Conservation (phyloP, 2,113 vertebrate species). For the Columbina picui region DNA sequence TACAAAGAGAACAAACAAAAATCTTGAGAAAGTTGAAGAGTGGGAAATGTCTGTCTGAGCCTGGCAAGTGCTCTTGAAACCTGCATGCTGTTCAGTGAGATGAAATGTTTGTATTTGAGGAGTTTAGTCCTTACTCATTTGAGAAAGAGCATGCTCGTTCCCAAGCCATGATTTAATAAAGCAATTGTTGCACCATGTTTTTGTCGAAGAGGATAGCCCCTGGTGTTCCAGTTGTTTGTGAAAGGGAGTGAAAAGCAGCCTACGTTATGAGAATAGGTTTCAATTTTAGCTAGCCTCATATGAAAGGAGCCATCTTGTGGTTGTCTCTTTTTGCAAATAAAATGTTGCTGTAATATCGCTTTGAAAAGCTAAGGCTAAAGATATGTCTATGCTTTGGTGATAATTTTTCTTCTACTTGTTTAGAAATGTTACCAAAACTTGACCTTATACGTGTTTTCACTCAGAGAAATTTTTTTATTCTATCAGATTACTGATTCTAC, state of each 20-base stretch:
- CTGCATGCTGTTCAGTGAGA: not conserved
- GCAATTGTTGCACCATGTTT: not conserved
- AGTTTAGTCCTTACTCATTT: not conserved
- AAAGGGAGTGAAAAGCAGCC: not conserved
- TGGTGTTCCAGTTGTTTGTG: not conserved
- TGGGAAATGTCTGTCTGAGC: not conserved
- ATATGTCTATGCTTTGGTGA: not conserved
- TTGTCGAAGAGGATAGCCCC: not conserved
- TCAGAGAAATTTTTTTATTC: not conserved
- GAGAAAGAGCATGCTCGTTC: not conserved
- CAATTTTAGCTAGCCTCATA: not conserved
- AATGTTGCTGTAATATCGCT: not conserved
- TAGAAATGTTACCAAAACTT: not conserved
- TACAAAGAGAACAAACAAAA: not conserved
- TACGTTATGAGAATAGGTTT: not conserved
- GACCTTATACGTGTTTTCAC: not conserved
- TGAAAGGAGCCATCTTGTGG: conserved; percentile 69
- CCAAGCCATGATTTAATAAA: not conserved
- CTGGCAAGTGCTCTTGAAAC: not conserved
- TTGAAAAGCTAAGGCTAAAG: not conserved
- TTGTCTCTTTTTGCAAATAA: conserved; percentile 15
- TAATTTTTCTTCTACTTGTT: not conserved
- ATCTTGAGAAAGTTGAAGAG: not conserved
- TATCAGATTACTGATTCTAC: not conserved
- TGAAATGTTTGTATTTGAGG: not conserved